phyloP scores from a whole-genome alignment of 2,888 invertebrate genomes.

The Coremacera marginata region DNA sequence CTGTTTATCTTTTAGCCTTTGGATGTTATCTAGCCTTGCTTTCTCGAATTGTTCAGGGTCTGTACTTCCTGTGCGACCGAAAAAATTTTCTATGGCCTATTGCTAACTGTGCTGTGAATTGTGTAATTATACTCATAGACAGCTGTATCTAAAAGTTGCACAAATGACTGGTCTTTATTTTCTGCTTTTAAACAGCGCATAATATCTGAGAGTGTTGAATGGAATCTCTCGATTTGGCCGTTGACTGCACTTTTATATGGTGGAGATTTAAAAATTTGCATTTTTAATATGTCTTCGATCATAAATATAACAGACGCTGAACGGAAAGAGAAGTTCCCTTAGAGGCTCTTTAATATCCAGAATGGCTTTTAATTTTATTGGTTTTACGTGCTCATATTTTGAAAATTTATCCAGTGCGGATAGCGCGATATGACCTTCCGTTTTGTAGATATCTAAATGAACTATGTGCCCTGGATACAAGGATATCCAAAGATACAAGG shows the following conservation, averaged over 20 bases:
- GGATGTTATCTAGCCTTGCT: not conserved
- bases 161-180: slow-evolving; percentile 18
- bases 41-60: no score
- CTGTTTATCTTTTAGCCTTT: not conserved
- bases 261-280: slow-evolving; percentile 40
- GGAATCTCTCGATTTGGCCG: no score
- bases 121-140: slow-evolving; percentile 42
- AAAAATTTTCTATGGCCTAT: slow-evolving; percentile 40
- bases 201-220: slow-evolving; percentile 47
- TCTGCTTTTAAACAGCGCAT: slow-evolving; percentile 34
- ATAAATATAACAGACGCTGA: slow-evolving; percentile 40
- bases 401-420: slow-evolving; percentile 35
- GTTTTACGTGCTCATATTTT: slow-evolving; percentile 28
- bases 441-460: no score
- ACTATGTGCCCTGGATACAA: no score
- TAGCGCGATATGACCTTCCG: no score
- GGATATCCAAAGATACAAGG: no score
- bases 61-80: slow-evolving; percentile 35
- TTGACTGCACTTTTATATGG: slow-evolving; percentile 42
- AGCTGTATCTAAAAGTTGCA: slow-evolving; percentile 37
- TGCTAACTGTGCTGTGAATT: slow-evolving; percentile 37
- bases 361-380: slow-evolving; percentile 36
- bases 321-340: no score
- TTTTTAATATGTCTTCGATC: slow-evolving; percentile 38
- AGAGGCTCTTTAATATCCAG: slow-evolving; percentile 41